A percentile compares a stretch with the other conserved stretches of the same genome.
Evolutionary conservation across 2,113 vertebrate genomes (phyloP).

Genomic region (Xyliphius kryptos): DNA sequence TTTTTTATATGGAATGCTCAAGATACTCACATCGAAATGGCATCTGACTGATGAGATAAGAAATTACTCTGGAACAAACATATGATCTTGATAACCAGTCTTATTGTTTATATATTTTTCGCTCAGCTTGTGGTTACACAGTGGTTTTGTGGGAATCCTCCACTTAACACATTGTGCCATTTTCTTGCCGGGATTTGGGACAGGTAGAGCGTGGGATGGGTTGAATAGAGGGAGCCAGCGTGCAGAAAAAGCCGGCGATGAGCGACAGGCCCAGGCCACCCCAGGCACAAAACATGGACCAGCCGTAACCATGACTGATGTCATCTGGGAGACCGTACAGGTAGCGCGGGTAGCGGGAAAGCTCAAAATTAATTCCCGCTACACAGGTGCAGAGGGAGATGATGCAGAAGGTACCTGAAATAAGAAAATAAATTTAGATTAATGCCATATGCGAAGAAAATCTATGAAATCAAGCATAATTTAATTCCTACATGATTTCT

Average conservation of each 20-base stretch:
- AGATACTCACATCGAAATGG: too few species aligned
- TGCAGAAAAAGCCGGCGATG: conserved; percentile 96
- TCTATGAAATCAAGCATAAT: too few species aligned
- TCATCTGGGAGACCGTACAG: conserved; percentile 90
- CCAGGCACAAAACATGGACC: conserved; percentile 99
- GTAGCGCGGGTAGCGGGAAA: conserved; percentile 90
- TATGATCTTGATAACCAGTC: conserved; percentile 25
- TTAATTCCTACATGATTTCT: too few species aligned
- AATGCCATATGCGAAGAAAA: background rate
- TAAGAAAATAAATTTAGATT: conserved; percentile 6
- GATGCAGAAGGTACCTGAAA: conserved; percentile 94
- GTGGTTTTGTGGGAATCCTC: background rate
- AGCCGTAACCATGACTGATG: conserved; percentile 95
- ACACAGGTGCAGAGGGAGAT: conserved; percentile 97
- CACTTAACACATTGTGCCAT: conserved; percentile 92
- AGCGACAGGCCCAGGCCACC: conserved; percentile 92
- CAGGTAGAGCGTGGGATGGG: conserved; percentile 90
- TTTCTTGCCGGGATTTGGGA: conserved; percentile 94
- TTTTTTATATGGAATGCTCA: too few species aligned
- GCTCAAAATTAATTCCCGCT: conserved; percentile 96
- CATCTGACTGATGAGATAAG: conserved; percentile 32
- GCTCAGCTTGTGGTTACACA: background rate
- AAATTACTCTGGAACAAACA: conserved; percentile 31
- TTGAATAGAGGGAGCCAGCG: conserved; percentile 93
- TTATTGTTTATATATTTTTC: conserved; percentile 28